Base-by-base conservation (phyloP, 1,140 invertebrate genomes). In the Tetramorium alpestre region DNA sequence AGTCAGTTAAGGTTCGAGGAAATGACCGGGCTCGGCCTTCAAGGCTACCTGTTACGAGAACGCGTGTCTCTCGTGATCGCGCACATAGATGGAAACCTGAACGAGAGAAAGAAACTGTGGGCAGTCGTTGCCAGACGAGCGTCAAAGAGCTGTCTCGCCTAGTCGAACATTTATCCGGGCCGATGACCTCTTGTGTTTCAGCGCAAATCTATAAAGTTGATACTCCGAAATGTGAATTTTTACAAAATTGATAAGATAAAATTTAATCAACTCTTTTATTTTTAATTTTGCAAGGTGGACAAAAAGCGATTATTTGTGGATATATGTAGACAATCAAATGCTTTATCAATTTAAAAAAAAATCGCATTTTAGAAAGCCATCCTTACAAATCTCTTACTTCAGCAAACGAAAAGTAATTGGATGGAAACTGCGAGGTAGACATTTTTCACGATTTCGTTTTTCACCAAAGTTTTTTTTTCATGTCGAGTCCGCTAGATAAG, bases 81-180 rank as follows among this genome's bases (percentile, higher is more conserved):
- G 56, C 22, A 54, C 47, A 54, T 78, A 85, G 60, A 65, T 85
- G 82, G 73, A 78, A 85, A 85, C 80, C 58, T 82, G 58, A 82
- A 62, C 80, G 38, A 58, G 67, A 69, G 60, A 73, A 85, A 78
- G 72, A 85, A 85, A 85, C n/a, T 41, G 44, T 65, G 33, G 73
- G 38, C 3, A 78, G 28, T 3, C 22, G 33, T 16, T 3, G 33
- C 38, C 33, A 86, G 62, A 85, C 38, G 18, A 76, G 16, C 33
- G 25, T 49, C 16, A 60, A 70, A 81, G 72, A 44, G 64, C 41
- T 54, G 80, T 86, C 84, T 86, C 84, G 75, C 16, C 76, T 49
- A 86, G 75, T 13, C 41, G 25, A 64, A 86, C 76, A 16, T 75
- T 60, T 56, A 49, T 75, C 13, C 54, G 13, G 86, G 28, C 64